Conservation (phyloP, 2,888 invertebrate genomes). For the Oligia fasciuncula region DNA sequence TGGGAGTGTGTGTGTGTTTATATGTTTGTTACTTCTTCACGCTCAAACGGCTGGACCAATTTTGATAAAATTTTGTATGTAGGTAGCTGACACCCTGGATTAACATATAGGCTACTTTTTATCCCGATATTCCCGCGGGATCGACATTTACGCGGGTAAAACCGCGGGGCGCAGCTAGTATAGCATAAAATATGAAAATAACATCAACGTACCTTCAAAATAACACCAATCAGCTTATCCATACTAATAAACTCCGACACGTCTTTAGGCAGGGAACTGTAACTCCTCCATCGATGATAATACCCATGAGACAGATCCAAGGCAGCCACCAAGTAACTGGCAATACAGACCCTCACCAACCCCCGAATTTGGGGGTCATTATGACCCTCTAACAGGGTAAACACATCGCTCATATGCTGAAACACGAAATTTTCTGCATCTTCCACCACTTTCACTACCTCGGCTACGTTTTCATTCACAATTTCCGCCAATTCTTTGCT, state of each 20-base stretch:
- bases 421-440: conserved; percentile 74
- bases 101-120: too few relatives aligned
- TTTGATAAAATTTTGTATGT: too few relatives aligned
- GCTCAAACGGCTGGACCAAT: too few relatives aligned
- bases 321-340: conserved; percentile 91
- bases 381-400: conserved; percentile 92
- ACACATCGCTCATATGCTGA: conserved; percentile 93
- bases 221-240: conserved; percentile 87
- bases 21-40: too few relatives aligned
- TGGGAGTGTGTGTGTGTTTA: too few relatives aligned
- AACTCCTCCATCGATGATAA: conserved; percentile 87
- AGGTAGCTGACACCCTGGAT: too few relatives aligned
- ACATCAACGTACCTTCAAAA: conserved; percentile 87
- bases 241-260: conserved; percentile 81
- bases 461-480: conserved; percentile 46
- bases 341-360: conserved; percentile 92
- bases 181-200: conserved; percentile 50
- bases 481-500: conserved; percentile 53
- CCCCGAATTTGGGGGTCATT: conserved; percentile 95
- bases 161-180: too few relatives aligned
- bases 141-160: too few relatives aligned
- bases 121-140: too few relatives aligned
- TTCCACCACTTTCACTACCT: conserved; percentile 68
- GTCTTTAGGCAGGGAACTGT: conserved; percentile 79
- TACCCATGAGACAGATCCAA: conserved; percentile 89